Percentiles rank a stretch among this genome's conserved stretches.
Conservation (phyloP, 1,140 invertebrate genomes). For the Microvelia longipes region DNA sequence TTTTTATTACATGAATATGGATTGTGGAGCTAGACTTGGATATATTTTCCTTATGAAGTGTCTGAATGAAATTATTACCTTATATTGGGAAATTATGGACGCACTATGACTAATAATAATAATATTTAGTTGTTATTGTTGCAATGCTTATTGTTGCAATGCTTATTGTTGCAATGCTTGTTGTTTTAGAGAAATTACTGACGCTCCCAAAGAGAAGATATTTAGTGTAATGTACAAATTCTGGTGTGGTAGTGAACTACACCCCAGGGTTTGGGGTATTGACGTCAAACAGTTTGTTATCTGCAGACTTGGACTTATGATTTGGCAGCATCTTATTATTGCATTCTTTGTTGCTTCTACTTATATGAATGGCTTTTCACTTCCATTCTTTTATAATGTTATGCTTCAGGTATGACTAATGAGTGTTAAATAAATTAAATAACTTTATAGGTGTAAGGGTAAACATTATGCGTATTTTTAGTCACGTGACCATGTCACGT, state of each 20-base stretch:
- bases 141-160: too few species aligned
- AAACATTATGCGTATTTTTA: not conserved
- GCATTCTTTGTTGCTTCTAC: conserved; percentile 27
- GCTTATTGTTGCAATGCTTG: too few species aligned
- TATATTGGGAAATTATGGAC: too few species aligned
- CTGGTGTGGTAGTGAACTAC: conserved; percentile 30
- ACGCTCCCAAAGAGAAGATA: conserved; percentile 18
- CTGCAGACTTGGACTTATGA: conserved; percentile 39
- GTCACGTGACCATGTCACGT: too few species aligned
- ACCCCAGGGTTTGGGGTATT: conserved; percentile 35
- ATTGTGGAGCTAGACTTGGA: too few species aligned
- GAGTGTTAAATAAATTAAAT: too few species aligned
- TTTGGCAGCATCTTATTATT: conserved; percentile 38
- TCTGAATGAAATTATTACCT: too few species aligned
- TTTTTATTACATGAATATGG: too few species aligned
- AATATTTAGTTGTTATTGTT: too few species aligned
- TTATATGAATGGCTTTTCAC: conserved; percentile 31
- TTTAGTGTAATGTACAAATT: not conserved
- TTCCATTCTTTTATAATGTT: conserved; percentile 30
- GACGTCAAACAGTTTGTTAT: conserved; percentile 35
- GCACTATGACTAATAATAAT: too few species aligned
- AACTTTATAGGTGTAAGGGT: not conserved
- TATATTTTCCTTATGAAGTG: too few species aligned
- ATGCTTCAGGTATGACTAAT: conserved; percentile 21
- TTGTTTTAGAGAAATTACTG: not conserved